Base-by-base conservation (phyloP, 2,888 invertebrate species). In the Sthenelais limicola region DNA sequence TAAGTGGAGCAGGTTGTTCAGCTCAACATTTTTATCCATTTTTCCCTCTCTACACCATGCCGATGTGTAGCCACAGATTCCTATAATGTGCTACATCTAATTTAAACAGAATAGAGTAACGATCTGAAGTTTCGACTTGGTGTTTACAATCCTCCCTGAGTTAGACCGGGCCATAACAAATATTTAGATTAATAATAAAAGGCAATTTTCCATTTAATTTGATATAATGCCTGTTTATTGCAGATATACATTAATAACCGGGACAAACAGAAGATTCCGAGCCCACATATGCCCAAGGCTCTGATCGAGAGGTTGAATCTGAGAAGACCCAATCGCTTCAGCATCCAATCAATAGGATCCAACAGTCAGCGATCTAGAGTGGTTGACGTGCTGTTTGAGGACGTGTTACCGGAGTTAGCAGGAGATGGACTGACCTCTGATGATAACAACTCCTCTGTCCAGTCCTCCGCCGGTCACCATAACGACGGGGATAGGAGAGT, bases 211-310 rank as follows among this genome's bases (percentile, higher is more conserved):
- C n/a, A n/a, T n/a, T n/a, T n/a, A n/a, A n/a, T n/a, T n/a, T n/a
- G n/a, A n/a, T n/a, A n/a, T n/a, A n/a, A n/a, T n/a, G 21, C 69
- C 48, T 51, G 26, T 67, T 32, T 47, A 58, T 30, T 58, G n/a
- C 77, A 85, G 85, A 81, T 85, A 28, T 83, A 79, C 70, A 76
- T 83, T 67, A 80, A 85, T 74, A 82, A 80, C 28, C 77, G 76
- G 9, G 74, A 79, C 56, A 74, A 75, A 58, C 77, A 79, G 74
- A 73, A 76, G 58, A 67, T 80, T 7, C 69, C 73, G 43, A 81
- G 76, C 58, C 77, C 81, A 12, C 76, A 77, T 47, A 69, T 82
- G 18, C 78, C 81, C n/a, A 82, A 83, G 66, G 78, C 82, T 7
- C 78, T 84, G 12, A 74, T 85, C 47, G 83, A 83, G 69, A 80